Base-by-base conservation (phyloP, 1,140 invertebrate genomes). In the Zelostemma sp. region DNA sequence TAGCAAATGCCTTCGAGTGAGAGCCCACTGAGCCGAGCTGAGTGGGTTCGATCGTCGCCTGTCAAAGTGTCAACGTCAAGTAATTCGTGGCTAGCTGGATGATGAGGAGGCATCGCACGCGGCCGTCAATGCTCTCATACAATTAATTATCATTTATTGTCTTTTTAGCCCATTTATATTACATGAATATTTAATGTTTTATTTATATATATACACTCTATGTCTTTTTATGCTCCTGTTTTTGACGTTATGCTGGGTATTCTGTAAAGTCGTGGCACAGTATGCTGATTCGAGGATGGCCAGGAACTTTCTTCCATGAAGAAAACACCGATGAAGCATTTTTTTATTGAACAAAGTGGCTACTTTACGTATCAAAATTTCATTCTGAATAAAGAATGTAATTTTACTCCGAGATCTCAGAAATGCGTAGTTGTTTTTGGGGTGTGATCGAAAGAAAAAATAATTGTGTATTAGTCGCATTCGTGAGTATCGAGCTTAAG, bases 101-200 rank as follows among this genome's bases (percentile, higher is more conserved):
- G 67, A 75, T 80, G 72, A 81, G 75, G 78, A 81, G 82, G 80
- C 80, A 81, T 84, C 75, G 82, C 81, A 84, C 82, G 82, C 78
- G 68, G 79, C 81, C 81, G 58, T 74, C 74, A 80, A 76, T 80
- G 74, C 77, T 79, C 76, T 77, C 54, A 79, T 76, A 59, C 63
- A 59, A 66, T 60, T 66, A 63, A 65, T 59, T 63, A 73, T 76
- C 56, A 73, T 78, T 74, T 38, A 76, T 75, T 77, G 70, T 61
- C 56, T 69, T 68, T 72, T 79, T 81, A 78, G 73, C 70, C 68
- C 77, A 78, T 58, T 78, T 56, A 63, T 53, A 38, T 38, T 25
- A 56, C 74, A 74, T 70, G 56, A 69, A 53, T 61, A 76, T 77
- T 62, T 54, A 6, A 66, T 72, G 65, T 61, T 41, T 33, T 65